Evolutionary conservation across 1,140 invertebrate genomes (phyloP), one percentile per base, ranked within the genome.

Genomic region (Tetramorium alpestre): DNA sequence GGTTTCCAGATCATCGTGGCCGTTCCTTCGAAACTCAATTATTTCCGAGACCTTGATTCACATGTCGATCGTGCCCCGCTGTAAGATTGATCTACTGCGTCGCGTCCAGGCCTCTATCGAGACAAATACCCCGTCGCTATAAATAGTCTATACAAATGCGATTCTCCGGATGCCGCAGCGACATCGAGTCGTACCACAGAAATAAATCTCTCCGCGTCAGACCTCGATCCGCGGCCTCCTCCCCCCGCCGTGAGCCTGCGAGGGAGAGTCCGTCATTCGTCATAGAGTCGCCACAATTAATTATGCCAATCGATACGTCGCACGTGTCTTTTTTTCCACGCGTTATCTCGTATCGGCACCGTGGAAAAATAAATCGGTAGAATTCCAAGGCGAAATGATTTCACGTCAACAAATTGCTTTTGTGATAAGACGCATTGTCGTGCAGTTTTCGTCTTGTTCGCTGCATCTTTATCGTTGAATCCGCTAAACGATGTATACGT

Each of bases 71-170:
- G 25, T 22, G 67, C 11, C 47, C 51, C 22, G 38, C 10, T 13
- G 49, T 38, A 81, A 72, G 80, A 84, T 84, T 60, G 80, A 84
- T 84, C 54, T 69, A 73, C 13, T 60, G 69, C 54, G 41, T 82
- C 65, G 22, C 64, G 22, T 47, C 33, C 41, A 60, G 11, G 69
- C 69, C 11, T 81, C 64, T 73, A 84, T 84, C 80, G 69, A 84
- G 80, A 84, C 80, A 84, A 84, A 84, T 84, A 60, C 54, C 56
- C 22, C 25, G 80, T 47, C 69, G 69, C 80, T 73, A 84, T 84
- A 84, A 84, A 84, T 73, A 84, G 67, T 84, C 69, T 22, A 60
- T 60, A 82, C 67, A 73, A 84, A 73, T 73, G 69, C 69, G 69
- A 84, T 84, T 84, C 80, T 84, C 54, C 18, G 69, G 54, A 84